Evolutionary conservation across 2,888 invertebrate species (phyloP).

Genomic region (Tanypteryx hageni): DNA sequence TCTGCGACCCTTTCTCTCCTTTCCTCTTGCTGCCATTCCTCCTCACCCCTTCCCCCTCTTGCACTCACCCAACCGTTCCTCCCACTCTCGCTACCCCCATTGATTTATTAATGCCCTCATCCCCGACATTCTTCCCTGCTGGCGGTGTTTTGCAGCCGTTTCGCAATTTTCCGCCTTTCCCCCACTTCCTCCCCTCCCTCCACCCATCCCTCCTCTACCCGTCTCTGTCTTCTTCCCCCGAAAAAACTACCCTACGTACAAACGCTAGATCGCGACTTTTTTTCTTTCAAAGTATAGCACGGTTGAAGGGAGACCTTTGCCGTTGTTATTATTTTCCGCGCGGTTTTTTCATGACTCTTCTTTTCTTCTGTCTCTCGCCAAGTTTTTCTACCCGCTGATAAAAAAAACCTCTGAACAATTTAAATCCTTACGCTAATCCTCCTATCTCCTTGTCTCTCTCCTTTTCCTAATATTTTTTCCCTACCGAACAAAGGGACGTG

Average conservation of each 20-base stretch:
- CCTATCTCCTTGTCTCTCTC: neutral
- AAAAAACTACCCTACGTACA: neutral
- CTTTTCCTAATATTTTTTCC: neutral
- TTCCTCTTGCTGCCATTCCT: neutral
- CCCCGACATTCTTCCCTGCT: neutral
- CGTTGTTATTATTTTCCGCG: too few species aligned
- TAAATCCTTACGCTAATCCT: neutral
- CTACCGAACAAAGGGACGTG: neutral
- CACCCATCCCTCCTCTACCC: neutral
- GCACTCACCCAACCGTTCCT: neutral
- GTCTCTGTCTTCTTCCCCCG: neutral
- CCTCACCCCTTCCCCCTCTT: neutral
- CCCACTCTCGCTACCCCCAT: neutral
- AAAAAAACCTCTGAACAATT: neutral
- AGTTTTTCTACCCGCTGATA: neutral
- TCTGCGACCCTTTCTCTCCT: neutral
- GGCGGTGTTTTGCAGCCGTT: neutral
- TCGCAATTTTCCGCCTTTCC: neutral
- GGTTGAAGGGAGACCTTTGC: too few species aligned
- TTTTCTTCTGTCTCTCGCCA: neutral
- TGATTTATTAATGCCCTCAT: constrained; percentile 33
- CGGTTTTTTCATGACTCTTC: too few species aligned
- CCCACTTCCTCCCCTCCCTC: neutral
- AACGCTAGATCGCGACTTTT: too few species aligned
- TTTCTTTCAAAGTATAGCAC: too few species aligned